phyloP scores from a whole-genome alignment of 2,797 vertebrate genomes.

The Moxostoma hubbsi region DNA sequence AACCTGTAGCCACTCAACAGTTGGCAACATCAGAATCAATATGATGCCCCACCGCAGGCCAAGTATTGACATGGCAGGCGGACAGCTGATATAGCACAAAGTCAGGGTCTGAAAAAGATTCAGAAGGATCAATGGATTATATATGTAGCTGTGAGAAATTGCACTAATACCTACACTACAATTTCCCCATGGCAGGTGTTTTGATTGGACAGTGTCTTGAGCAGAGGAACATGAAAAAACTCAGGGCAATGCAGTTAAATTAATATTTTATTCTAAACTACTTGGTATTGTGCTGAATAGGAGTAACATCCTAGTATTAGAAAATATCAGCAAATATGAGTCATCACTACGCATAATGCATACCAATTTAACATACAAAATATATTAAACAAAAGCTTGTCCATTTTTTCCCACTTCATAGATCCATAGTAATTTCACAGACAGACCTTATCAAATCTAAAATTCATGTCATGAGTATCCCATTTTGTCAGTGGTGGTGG shows the following conservation, averaged over 20 bases:
- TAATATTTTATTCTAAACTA: neutral
- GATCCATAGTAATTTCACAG: no score
- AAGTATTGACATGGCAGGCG: slow-evolving; percentile 61
- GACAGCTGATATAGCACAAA: slow-evolving; percentile 63
- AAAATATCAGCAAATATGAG: no score
- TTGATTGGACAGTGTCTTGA: slow-evolving; percentile 24
- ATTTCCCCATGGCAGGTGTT: slow-evolving; percentile 40
- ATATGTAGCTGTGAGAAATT: slow-evolving; percentile 63
- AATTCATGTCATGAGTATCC: no score
- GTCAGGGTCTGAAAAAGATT: slow-evolving; percentile 58
- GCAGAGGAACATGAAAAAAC: slow-evolving; percentile 22
- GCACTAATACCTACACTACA: slow-evolving; percentile 56
- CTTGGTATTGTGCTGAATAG: neutral
- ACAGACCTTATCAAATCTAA: no score
- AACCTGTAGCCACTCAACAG: slow-evolving; percentile 65
- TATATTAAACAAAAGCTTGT: no score
- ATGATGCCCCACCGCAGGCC: slow-evolving; percentile 54
- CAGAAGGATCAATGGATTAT: slow-evolving; percentile 60
- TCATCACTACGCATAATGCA: no score
- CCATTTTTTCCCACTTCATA: no score
- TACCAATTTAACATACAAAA: no score
- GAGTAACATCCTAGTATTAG: no score
- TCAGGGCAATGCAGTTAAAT: neutral
- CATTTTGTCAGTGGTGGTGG: no score
- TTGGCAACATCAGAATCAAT: slow-evolving; percentile 64